Percentiles rank a stretch among this genome's conserved stretches.
Evolutionary conservation across 2,888 invertebrate genomes (phyloP).

Genomic region (Carabus problematicus): DNA sequence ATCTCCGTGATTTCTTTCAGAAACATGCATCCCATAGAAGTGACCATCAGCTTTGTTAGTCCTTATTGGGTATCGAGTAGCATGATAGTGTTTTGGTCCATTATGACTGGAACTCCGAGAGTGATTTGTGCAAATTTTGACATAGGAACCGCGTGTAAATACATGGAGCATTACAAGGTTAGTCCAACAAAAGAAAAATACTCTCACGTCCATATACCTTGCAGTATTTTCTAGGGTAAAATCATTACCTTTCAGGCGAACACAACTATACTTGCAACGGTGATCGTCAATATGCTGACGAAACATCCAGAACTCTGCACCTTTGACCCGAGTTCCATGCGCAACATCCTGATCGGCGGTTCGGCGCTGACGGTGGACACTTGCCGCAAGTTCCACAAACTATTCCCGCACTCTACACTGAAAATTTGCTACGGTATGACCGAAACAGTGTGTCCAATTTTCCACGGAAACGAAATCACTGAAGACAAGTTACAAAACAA

Average conservation of each 20-base stretch:
- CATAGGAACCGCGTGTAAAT: conserved; percentile 44
- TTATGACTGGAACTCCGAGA: conserved; percentile 47
- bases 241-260: no score
- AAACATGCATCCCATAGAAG: not conserved
- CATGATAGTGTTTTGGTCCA: conserved; percentile 44
- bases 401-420: not conserved
- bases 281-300: not conserved
- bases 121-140: conserved; percentile 47
- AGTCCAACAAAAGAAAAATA: no score
- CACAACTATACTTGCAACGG: not conserved
- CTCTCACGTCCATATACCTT: no score
- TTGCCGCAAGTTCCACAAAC: not conserved
- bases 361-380: not conserved
- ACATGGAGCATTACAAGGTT: conserved; percentile 53
- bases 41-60: conserved; percentile 45
- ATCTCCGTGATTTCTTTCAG: not conserved
- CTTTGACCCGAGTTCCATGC: not conserved
- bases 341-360: not conserved
- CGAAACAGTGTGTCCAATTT: not conserved
- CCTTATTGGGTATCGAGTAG: conserved; percentile 52
- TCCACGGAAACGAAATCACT: not conserved
- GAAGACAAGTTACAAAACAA: not conserved
- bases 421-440: not conserved
- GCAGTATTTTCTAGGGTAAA: no score
- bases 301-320: not conserved